Base-by-base conservation (phyloP, 2,797 vertebrate species). In the Cirrhinus molitorella region DNA sequence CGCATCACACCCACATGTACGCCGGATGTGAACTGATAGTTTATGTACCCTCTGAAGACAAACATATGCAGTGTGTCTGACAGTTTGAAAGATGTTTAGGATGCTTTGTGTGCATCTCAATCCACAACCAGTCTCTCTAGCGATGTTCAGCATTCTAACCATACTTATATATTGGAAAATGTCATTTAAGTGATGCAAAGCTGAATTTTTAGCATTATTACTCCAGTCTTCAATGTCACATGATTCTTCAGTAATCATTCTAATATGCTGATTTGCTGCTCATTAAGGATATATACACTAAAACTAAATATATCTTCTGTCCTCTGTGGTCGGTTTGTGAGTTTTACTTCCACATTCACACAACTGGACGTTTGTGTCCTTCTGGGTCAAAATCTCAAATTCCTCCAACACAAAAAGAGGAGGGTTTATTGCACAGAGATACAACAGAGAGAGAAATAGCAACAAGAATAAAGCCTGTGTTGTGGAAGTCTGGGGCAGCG, bases 1-100 rank as follows among this genome's bases (percentile, higher is more conserved):
- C 66, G 78, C 37, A 68, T 81, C 86, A 74, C 40, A 76, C 79
- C 55, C 68, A 78, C 57, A 80, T 34, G 59, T 55, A 80, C 59
- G 77, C 67, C 77, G 85, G 83, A 85, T 80, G 51, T 72, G 80
- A 86, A 61, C n/a, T 47, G 25, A 80, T 77, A n/a, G 53, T 59
- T 80, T 84, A 78, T 84, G 47, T 68, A 53, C 25, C 23, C 25
- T 65, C 37, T 40, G 61, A 73, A 31, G 76, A 85, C 71, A 80
- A 80, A 74, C 45, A 55, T 19, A 67, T 85, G 61, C 51, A 57
- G 57, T 34, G 10, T 83, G 43, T 78, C 4, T 72, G 40, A 57
- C 14, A 59, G 17, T 70, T 40, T 59, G 6, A 59, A 37, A 25
- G 21, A 53, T 37, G 47, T 23, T 37, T 17, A 37, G 45, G 47